A percentile compares a stretch with the other conserved stretches of the same genome.
These are phyloP conservation scores for Craniophora ligustri DNA, from an alignment of 2,888 invertebrate species.

Conservation along the genomic window DNA sequence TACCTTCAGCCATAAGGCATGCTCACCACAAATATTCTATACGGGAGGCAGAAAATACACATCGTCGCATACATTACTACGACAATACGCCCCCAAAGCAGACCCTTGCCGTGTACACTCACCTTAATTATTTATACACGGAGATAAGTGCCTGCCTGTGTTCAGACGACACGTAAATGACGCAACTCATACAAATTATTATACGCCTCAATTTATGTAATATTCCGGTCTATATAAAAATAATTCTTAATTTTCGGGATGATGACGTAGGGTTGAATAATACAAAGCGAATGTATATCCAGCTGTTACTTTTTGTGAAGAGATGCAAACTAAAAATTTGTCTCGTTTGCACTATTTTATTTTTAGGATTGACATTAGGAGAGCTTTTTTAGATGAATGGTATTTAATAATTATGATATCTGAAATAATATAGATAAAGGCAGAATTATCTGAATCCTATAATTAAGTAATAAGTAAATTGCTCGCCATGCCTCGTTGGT, in stretches of 20 bases:
- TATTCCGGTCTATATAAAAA: constrained; percentile 11
- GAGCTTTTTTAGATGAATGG: no score
- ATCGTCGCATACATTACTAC: constrained; percentile 43
- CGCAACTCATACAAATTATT: constrained; percentile 56
- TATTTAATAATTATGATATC: no score
- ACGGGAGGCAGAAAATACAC: constrained; percentile 33
- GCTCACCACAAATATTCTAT: constrained; percentile 32
- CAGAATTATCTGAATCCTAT: no score
- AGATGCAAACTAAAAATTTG: no score
- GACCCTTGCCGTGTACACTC: constrained; percentile 30
- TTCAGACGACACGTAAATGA: constrained; percentile 65
- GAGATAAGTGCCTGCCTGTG: constrained; percentile 64
- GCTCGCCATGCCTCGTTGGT: no score
- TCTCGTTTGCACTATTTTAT: no score
- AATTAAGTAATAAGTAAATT: no score
- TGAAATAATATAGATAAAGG: no score
- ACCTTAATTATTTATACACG: constrained; percentile 65
- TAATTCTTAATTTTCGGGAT: constrained; percentile 20
- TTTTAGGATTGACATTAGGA: no score
- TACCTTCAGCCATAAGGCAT: constrained; percentile 9
- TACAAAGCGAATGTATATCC: no score
- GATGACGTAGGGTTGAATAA: constrained; percentile 8
- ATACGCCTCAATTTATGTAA: constrained; percentile 22
- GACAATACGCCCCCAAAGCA: constrained; percentile 26
- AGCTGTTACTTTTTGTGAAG: no score